A percentile compares a stretch with the other conserved stretches of the same genome.
These are phyloP conservation scores for Mobula hypostoma DNA, from an alignment of 2,113 vertebrate genomes.

Conservation along the genomic window DNA sequence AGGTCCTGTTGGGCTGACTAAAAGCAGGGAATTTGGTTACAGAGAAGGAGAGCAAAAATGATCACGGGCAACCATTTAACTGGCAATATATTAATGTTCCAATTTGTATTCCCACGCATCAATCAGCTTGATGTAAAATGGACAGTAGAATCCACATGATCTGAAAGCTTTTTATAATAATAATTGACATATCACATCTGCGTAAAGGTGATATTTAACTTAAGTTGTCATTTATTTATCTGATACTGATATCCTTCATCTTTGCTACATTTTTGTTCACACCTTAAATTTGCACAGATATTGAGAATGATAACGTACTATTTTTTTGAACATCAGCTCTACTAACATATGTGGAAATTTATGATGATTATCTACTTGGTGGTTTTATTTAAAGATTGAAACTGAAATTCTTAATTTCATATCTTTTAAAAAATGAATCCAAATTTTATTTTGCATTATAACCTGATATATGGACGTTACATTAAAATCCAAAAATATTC, in stretches of 20 bases:
- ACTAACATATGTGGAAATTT: not conserved
- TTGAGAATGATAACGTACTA: not conserved
- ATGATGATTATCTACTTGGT: not conserved
- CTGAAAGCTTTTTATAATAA: not conserved
- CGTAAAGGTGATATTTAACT: not conserved
- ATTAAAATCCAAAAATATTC: constrained; percentile 4
- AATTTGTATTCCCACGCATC: not conserved
- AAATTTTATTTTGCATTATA: not conserved
- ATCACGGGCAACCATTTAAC: not conserved
- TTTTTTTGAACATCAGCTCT: not conserved
- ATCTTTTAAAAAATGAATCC: not conserved
- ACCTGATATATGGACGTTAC: not conserved
- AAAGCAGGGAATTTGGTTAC: not conserved
- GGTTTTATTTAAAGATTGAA: not conserved
- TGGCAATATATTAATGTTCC: not conserved
- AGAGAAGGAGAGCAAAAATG: not conserved
- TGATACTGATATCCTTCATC: not conserved
- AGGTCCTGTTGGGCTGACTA: not conserved
- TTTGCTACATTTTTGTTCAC: not conserved
- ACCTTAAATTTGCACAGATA: not conserved
- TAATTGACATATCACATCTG: not conserved
- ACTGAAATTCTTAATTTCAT: not conserved
- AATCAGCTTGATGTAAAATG: not conserved
- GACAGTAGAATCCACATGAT: not conserved
- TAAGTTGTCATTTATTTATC: not conserved